A percentile compares a stretch with the other conserved stretches of the same genome.
Conservation (phyloP, 2,797 vertebrate species). For the Paramormyrops hopkinsi region DNA sequence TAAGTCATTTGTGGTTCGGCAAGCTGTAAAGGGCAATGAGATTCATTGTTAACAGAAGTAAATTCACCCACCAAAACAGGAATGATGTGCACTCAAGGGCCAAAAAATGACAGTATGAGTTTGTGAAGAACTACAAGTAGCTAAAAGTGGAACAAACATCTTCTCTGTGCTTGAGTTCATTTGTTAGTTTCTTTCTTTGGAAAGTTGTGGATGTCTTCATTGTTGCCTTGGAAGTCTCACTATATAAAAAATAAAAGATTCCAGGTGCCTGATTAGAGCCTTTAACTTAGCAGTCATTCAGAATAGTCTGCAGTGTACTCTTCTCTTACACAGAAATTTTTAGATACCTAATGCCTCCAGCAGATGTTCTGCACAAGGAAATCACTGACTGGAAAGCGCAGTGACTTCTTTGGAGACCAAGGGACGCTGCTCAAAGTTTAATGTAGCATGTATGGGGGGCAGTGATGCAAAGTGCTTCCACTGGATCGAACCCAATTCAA, state of each 20-base stretch:
- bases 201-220: slow-evolving; percentile 33
- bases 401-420: neutral
- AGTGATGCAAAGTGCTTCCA: neutral
- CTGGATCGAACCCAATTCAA: neutral
- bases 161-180: slow-evolving; percentile 35
- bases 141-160: slow-evolving; percentile 46
- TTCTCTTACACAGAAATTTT: slow-evolving; percentile 15
- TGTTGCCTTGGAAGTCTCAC: slow-evolving; percentile 18
- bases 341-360: slow-evolving; percentile 18
- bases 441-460: neutral
- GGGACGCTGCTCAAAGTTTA: neutral
- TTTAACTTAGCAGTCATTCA: slow-evolving; percentile 24
- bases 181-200: slow-evolving; percentile 35
- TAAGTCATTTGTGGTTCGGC: slow-evolving; percentile 14
- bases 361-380: neutral
- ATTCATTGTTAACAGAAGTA: neutral
- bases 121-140: slow-evolving; percentile 32
- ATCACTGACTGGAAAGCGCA: neutral
- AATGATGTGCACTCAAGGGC: neutral
- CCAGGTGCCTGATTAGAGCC: slow-evolving; percentile 13
- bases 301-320: slow-evolving; percentile 16
- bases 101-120: slow-evolving; percentile 32
- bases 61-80: slow-evolving; percentile 13
- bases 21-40: slow-evolving; percentile 1
- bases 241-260: neutral